Base-by-base conservation (phyloP, 1,140 invertebrate genomes). In the Drosophila insularis region DNA sequence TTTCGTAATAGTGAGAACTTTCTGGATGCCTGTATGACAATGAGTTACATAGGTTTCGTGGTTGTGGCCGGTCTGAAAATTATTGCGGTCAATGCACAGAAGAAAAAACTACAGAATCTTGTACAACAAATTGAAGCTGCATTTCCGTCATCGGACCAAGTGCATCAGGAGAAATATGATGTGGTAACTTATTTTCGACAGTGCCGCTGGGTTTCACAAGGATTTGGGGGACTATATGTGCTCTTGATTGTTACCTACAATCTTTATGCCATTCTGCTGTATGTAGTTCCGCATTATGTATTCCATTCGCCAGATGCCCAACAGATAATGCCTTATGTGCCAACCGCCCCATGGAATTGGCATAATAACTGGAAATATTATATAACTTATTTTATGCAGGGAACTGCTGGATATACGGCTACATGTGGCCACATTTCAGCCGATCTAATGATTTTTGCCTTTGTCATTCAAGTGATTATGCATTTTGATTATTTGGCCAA, bases 381-480 rank as follows among this genome's bases (percentile, higher is more conserved):
- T 60, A 4, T 80, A 0, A 68, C 80, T 27, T 90, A 89, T 46
- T 1, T 40, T 0, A 8, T 59, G 1, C 76, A 81, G 59, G 54
- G 56, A 6, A 0, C 75, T 17, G 82, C 74, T 0, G 89, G 74
- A 1, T 89, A 81, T 43, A 72, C 76, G 2, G 65, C 75, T 23
- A 84, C 80, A 0, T 58, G 63, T 2, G 89, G 76, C 0, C 84
- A 90, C n/a, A 63, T 79, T 2, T 63, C 87, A 5, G 77, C 71
- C 10, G 82, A 90, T 32, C 50, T 90, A 5, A 63, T 90, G 46
- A 68, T 90, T 5, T 81, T 68, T 14, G 66, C 78, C 1, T 69
- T 81, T 32, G 71, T 71, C 14, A 80, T 71, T 37, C 89, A 90
- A 67, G 63, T 78, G 2, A 71, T 81, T 6, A 90, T 90, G 89